Base-by-base conservation (phyloP, 2,888 invertebrate genomes). In the Pterobdella sp. region DNA sequence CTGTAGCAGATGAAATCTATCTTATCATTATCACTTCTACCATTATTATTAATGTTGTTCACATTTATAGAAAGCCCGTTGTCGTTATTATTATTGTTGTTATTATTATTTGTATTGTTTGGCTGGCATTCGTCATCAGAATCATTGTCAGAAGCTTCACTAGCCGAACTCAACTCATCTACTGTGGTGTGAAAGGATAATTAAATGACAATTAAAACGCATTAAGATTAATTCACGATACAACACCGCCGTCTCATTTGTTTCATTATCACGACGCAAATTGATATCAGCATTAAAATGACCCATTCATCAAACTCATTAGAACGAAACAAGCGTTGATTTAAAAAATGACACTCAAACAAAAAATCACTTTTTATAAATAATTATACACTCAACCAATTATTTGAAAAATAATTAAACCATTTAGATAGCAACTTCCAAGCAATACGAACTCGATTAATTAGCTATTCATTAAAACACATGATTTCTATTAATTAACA, bases 1-100 rank as follows among this genome's bases (percentile, higher is more conserved):
- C 90, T 89, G 76, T 89, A 88, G 80, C 91, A 91, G 68, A 88
- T 86, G 79, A 88, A 90, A 36, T 56, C 60, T 3, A 7, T 56
- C 60, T n/a, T 7, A 3, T 56, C 60, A n/a, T 56, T 26, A 22
- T 56, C 60, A 4, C 18, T 26, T 3, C n/a, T 22, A 3, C n/a
- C n/a, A n/a, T 18, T 56, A 3, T 14, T 22, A n/a, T 56, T 56
- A n/a, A 4, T 56, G 10, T 4, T 4, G 10, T 22, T 22, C 4
- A 26, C 26, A 26, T 56, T 56, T n/a, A 22, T 26, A 7, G 26
- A 4, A n/a, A 86, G 85, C 76, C 85, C 85, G 79, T 92, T 89
- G 81, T 93, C 92, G 81, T 93, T 88, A 94, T 84, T 94, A 93
- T 83, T 94, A 94, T 32, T 65, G 70, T 31, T 71, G 71, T 60